These are phyloP conservation scores for Pogonocichla stellata DNA, from an alignment of 2,113 vertebrate species.

Conservation along the genomic window DNA sequence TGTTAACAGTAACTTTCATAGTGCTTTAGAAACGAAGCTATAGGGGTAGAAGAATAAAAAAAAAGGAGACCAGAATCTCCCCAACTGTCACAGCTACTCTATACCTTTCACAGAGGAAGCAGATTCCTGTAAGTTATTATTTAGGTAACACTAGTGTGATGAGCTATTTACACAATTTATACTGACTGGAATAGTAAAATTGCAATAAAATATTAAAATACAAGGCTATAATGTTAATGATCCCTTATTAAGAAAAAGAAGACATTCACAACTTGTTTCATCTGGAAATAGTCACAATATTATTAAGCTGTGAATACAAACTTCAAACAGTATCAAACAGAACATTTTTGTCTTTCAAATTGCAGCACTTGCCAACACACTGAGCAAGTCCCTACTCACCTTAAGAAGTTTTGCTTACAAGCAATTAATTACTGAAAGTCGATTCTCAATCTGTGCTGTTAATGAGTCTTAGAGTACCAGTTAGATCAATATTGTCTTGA, in stretches of 20 bases:
- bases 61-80: background rate
- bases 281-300: background rate
- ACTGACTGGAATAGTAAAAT: background rate
- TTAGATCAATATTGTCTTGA: constrained; percentile 17
- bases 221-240: background rate
- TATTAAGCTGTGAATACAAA: background rate
- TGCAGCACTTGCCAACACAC: background rate
- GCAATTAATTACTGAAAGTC: constrained; percentile 34
- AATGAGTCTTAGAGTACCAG: background rate
- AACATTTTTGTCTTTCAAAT: background rate
- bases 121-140: background rate
- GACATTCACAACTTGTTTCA: background rate
- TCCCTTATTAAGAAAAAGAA: background rate
- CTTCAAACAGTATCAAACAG: background rate
- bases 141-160: background rate
- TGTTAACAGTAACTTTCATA: background rate
- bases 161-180: background rate
- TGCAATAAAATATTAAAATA: background rate
- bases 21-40: background rate
- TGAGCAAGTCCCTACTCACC: background rate
- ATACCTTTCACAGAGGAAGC: background rate
- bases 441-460: constrained; percentile 27
- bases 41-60: background rate
- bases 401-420: constrained; percentile 25
- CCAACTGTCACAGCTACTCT: background rate